A percentile compares a stretch with the other conserved stretches of the same genome.
Conservation (phyloP, 2,113 vertebrate genomes). For the Lamprologus sp. region DNA sequence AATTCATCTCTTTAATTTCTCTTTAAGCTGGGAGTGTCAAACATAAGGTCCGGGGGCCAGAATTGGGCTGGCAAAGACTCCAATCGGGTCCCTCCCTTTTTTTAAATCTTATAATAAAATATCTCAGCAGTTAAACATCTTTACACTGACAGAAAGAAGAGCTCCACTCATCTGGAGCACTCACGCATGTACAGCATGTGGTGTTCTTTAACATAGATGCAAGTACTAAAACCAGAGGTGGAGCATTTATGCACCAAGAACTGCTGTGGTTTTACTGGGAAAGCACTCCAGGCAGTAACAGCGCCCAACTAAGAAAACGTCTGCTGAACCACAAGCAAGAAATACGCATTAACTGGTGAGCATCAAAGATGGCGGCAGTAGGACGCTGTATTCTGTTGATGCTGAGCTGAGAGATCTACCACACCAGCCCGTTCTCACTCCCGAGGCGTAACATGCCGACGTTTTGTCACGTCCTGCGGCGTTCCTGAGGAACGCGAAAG, state of each 20-base stretch:
- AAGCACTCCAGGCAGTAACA: neutral
- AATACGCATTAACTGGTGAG: neutral
- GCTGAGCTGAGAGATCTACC: neutral
- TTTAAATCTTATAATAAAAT: rapidly evolving
- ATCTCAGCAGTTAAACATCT: neutral
- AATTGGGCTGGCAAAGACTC: neutral
- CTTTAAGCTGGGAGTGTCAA: neutral
- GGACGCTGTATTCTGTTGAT: neutral
- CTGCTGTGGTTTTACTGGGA: neutral
- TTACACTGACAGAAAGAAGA: neutral
- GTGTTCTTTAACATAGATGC: neutral
- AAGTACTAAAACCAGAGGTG: neutral
- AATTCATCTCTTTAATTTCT: neutral
- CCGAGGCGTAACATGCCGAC: no score
- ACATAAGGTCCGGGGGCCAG: neutral
- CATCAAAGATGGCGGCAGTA: rapidly evolving
- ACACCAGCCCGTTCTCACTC: neutral
- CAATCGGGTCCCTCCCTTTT: neutral
- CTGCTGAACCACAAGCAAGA: neutral
- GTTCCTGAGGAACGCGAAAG: no score
- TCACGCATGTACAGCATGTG: neutral
- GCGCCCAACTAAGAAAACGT: neutral
- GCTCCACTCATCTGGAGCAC: rapidly evolving
- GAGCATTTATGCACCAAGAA: neutral
- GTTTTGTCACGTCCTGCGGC: no score